Percentiles rank a stretch among this genome's conserved stretches.
Evolutionary conservation across 2,113 vertebrate species (phyloP).

Genomic region (Microcebus ravelobensis): DNA sequence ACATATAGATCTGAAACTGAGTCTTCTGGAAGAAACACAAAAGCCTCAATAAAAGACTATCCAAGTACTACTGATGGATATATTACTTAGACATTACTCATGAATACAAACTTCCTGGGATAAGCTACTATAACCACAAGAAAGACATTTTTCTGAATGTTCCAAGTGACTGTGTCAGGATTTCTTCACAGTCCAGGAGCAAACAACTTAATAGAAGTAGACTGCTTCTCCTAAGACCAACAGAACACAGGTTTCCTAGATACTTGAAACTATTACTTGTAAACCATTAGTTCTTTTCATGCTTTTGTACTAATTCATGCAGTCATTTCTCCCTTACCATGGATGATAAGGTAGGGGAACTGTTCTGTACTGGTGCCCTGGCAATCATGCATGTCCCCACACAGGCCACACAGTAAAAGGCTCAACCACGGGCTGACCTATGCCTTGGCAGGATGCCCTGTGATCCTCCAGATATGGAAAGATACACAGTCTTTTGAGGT

Average conservation of each 20-base stretch:
- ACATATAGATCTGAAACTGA: constrained; percentile 42
- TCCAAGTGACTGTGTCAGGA: neutral
- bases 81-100: constrained; percentile 5
- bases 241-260: neutral
- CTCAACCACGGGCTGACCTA: neutral
- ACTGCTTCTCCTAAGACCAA: neutral
- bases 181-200: neutral
- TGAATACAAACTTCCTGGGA: neutral
- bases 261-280: neutral
- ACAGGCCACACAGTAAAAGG: neutral
- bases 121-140: neutral
- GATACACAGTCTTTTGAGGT: neutral
- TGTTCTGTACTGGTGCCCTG: neutral
- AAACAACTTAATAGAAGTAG: neutral
- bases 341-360: neutral
- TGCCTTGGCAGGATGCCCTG: neutral
- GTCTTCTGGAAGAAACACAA: constrained; percentile 64
- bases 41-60: constrained; percentile 55
- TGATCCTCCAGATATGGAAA: neutral
- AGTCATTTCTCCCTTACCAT: neutral
- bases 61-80: neutral
- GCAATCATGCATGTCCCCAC: neutral
- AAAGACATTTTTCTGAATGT: neutral
- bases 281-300: neutral
- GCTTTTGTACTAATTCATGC: neutral